Evolutionary conservation across 2,888 invertebrate species (phyloP).

Genomic region (Lasioglossum calceatum): DNA sequence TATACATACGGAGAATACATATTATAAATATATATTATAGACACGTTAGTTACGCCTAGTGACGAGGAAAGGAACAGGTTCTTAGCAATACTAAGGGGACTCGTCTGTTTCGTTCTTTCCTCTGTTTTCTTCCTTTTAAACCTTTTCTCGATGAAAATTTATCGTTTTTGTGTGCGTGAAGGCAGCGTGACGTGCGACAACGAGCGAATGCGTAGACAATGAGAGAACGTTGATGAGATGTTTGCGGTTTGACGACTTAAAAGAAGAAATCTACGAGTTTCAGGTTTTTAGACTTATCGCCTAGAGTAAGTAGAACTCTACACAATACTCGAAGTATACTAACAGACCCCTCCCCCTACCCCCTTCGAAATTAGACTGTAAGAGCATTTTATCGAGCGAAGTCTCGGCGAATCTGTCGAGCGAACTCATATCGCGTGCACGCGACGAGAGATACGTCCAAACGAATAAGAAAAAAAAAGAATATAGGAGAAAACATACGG

Average conservation of each 20-base stretch:
- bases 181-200: constrained; percentile 10
- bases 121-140: not conserved
- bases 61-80: constrained; percentile 40
- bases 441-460: constrained; percentile 54
- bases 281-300: constrained; percentile 27
- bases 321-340: constrained; percentile 83
- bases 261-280: not conserved
- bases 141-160: not conserved
- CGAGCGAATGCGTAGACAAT: constrained; percentile 42
- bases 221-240: constrained; percentile 18
- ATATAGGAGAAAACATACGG: not conserved
- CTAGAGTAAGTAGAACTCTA: constrained; percentile 75
- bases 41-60: constrained; percentile 64
- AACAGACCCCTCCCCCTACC: constrained; percentile 59
- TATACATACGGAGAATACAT: constrained; percentile 46
- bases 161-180: constrained; percentile 31
- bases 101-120: constrained; percentile 18
- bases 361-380: constrained; percentile 69
- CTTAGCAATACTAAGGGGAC: constrained; percentile 71
- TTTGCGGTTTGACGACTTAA: constrained; percentile 44
- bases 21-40: constrained; percentile 36
- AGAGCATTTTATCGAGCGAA: constrained; percentile 64
- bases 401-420: constrained; percentile 37
- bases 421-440: constrained; percentile 21
- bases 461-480: not conserved